These are phyloP conservation scores for Camponotus fellah DNA, from an alignment of 2,888 invertebrate species.

Conservation along the genomic window DNA sequence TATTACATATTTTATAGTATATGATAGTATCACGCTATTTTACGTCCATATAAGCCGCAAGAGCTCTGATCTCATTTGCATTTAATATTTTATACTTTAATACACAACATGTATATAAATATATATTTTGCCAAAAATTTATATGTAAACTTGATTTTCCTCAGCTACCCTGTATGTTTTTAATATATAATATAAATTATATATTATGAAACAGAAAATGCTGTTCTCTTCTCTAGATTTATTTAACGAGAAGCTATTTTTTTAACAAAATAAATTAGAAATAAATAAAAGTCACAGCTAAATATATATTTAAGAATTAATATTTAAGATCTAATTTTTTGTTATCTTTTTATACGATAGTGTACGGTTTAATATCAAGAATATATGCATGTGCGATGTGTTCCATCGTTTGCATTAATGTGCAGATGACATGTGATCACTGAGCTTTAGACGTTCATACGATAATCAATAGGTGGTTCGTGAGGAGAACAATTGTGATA, in stretches of 20 bases:
- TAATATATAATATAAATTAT: not conserved
- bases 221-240: not conserved
- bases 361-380: not conserved
- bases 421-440: slow-evolving; percentile 52
- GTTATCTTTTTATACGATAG: not conserved
- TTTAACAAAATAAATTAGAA: not conserved
- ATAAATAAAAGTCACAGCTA: not conserved
- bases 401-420: slow-evolving; percentile 52
- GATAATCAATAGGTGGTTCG: slow-evolving; percentile 48
- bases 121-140: slow-evolving; percentile 11
- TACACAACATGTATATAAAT: not conserved
- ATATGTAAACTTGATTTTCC: not conserved
- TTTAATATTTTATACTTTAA: not conserved
- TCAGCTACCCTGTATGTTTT: not conserved
- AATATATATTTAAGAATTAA: not conserved
- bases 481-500: slow-evolving; percentile 39
- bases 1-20: slow-evolving; percentile 49
- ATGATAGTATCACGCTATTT: slow-evolving; percentile 26
- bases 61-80: slow-evolving; percentile 17
- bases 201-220: not conserved
- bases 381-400: slow-evolving; percentile 14
- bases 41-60: not conserved
- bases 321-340: not conserved
- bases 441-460: slow-evolving; percentile 36
- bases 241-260: not conserved